Conservation (phyloP, 2,113 vertebrate genomes). For the Platysteira castanea region DNA sequence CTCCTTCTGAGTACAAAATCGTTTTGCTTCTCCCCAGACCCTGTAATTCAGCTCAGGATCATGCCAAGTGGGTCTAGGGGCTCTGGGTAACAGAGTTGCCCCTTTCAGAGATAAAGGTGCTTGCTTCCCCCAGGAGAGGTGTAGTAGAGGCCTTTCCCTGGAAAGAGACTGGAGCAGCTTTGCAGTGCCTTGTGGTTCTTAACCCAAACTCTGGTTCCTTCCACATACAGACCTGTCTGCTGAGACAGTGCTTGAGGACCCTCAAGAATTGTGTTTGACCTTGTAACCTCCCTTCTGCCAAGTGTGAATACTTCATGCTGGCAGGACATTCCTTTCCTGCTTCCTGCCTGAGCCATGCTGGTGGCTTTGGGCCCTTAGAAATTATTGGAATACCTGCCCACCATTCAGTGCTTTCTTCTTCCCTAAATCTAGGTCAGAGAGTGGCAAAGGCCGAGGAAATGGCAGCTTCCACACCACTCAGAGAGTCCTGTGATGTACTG, state of each 20-base stretch:
- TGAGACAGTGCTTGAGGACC: neutral
- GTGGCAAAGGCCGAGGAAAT: neutral
- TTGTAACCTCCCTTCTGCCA: neutral
- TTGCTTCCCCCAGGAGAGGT: neutral
- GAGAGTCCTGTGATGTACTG: fast-evolving
- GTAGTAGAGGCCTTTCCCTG: neutral
- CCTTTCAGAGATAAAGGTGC: neutral
- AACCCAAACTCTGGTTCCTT: neutral
- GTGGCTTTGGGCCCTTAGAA: neutral
- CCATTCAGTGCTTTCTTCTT: neutral
- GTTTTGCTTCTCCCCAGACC: neutral
- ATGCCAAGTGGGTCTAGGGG: neutral
- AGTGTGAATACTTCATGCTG: neutral
- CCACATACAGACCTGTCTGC: neutral
- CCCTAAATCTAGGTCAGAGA: neutral
- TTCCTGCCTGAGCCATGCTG: neutral
- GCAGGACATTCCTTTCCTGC: neutral
- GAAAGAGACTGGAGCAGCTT: neutral
- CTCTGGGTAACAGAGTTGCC: neutral
- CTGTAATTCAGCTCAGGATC: neutral
- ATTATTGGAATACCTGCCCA: neutral
- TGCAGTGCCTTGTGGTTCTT: neutral
- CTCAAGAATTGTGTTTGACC: neutral
- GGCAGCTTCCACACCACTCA: neutral
- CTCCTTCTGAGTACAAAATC: neutral